A percentile compares a stretch with the other conserved stretches of the same genome.
Evolutionary conservation across 2,113 vertebrate species (phyloP).

Genomic region (Taxidea taxus): DNA sequence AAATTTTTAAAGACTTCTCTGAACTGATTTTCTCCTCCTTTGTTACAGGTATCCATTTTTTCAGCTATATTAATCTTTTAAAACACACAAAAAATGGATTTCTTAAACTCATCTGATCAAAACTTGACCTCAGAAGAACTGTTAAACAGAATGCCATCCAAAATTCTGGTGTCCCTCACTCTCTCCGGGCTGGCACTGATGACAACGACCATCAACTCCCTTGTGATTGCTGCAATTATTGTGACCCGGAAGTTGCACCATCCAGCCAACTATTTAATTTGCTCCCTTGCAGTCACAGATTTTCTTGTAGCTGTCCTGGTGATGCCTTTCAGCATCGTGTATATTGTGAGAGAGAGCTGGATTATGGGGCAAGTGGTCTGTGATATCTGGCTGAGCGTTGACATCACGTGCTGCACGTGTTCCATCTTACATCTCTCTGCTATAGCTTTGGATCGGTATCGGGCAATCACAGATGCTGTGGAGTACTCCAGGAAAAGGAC

Average conservation of each 20-base stretch:
- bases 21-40: constrained; percentile 64
- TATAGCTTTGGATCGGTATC: constrained; percentile 95
- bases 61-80: constrained; percentile 58
- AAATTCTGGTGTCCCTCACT: constrained; percentile 92
- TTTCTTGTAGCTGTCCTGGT: constrained; percentile 96
- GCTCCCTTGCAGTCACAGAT: constrained; percentile 96
- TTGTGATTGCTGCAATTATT: constrained; percentile 96
- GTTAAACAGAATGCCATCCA: constrained; percentile 85
- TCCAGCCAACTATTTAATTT: constrained; percentile 98
- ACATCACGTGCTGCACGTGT: constrained; percentile 97
- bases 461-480: constrained; percentile 95
- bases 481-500: constrained; percentile 96
- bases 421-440: constrained; percentile 97
- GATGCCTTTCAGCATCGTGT: constrained; percentile 98
- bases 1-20: constrained; percentile 33
- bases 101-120: constrained; percentile 89
- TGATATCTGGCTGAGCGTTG: constrained; percentile 95
- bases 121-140: constrained; percentile 84
- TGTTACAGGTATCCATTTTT: constrained; percentile 76
- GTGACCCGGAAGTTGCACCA: constrained; percentile 97
- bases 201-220: constrained; percentile 96
- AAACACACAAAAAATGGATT: constrained; percentile 89
- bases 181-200: constrained; percentile 91
- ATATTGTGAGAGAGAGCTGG: constrained; percentile 95
- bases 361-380: constrained; percentile 95